Evolutionary conservation across 1,140 invertebrate genomes (phyloP).

Genomic region (Drosophila kepulauana): DNA sequence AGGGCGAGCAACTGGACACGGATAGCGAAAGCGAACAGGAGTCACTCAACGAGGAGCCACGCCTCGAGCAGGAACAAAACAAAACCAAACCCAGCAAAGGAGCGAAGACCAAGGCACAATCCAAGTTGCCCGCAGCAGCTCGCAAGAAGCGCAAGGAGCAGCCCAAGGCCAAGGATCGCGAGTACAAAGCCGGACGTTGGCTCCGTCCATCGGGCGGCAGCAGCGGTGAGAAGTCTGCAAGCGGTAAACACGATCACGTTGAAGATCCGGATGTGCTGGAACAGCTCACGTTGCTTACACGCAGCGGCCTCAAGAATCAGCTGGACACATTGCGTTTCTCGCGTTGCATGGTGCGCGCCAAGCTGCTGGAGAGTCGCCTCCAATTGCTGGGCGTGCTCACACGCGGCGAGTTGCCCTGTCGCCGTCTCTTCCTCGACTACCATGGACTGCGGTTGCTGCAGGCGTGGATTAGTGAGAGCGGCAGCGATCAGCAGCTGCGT

Average conservation of each 20-base stretch:
- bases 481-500: constrained; percentile 87
- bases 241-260: constrained; percentile 51
- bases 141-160: constrained; percentile 51
- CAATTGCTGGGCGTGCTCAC: constrained; percentile 90
- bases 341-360: constrained; percentile 96
- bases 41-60: constrained; percentile 18
- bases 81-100: constrained; percentile 29
- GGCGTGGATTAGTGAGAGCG: constrained; percentile 93
- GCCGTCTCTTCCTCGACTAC: constrained; percentile 96
- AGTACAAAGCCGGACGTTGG: constrained; percentile 72
- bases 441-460: constrained; percentile 95
- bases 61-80: constrained; percentile 41
- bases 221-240: constrained; percentile 21
- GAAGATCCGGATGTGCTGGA: constrained; percentile 89
- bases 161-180: constrained; percentile 62
- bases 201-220: constrained; percentile 44
- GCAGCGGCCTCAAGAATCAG: constrained; percentile 93
- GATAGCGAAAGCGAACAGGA: constrained; percentile 73
- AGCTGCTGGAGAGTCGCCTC: constrained; percentile 90
- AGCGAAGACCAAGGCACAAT: constrained; percentile 24
- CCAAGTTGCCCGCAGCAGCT: constrained; percentile 10
- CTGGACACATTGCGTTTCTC: constrained; percentile 94
- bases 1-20: constrained; percentile 87
- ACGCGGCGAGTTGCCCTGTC: constrained; percentile 91
- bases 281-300: constrained; percentile 90